phyloP scores from a whole-genome alignment of 2,113 vertebrate genomes.

The Ammospiza nelsoni region DNA sequence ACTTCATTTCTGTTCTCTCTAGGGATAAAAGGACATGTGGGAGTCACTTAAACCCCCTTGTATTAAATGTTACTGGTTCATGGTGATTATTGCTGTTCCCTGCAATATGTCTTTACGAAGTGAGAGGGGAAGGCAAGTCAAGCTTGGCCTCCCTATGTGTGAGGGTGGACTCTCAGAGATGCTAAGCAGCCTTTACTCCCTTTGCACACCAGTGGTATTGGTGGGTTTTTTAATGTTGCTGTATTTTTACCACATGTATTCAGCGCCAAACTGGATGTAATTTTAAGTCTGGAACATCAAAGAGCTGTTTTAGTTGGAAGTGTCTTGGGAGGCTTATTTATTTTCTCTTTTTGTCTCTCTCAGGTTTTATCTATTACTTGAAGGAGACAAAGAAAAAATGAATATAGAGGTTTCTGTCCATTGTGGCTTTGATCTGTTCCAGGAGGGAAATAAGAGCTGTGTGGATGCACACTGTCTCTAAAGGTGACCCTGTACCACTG shows the following conservation, averaged over 20 bases:
- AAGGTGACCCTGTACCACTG: neutral
- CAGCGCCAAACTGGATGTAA: neutral
- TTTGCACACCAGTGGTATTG: neutral
- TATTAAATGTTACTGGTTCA: neutral
- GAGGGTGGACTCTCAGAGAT: neutral
- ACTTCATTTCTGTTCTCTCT: neutral
- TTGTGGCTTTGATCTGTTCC: neutral
- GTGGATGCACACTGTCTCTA: neutral
- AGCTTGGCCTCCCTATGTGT: neutral
- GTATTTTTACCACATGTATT: neutral
- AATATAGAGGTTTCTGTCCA: neutral
- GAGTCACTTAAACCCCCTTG: neutral
- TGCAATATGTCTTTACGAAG: neutral
- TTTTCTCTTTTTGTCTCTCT: neutral
- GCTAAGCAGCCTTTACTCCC: neutral
- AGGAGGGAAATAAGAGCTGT: neutral
- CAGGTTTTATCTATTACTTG: neutral
- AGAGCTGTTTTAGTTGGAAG: neutral
- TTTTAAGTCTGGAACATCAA: neutral
- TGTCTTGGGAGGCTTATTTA: neutral
- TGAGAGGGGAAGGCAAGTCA: rapidly evolving
- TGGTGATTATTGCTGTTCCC: neutral
- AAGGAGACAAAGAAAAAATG: neutral
- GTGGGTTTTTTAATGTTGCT: neutral
- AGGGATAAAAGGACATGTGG: neutral